Conservation (phyloP, 1,140 invertebrate genomes). For the Frieseomelitta varia region DNA sequence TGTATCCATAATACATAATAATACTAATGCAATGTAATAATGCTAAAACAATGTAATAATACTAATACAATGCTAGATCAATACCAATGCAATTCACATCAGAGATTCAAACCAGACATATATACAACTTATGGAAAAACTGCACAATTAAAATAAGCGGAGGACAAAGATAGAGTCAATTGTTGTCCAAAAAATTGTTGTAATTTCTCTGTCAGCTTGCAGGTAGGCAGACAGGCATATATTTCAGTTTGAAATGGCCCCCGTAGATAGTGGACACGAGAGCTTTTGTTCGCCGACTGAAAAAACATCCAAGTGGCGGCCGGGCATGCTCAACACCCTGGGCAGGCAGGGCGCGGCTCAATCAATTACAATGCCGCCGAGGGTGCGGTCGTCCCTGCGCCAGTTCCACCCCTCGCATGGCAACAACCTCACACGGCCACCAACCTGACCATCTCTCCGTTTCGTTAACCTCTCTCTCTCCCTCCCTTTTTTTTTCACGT, state of each 20-base stretch:
- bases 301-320: slow-evolving; percentile 54
- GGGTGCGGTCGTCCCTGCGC: slow-evolving; percentile 72
- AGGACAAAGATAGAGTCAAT: too few species aligned
- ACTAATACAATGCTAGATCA: too few species aligned
- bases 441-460: background rate
- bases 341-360: slow-evolving; percentile 73
- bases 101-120: too few species aligned
- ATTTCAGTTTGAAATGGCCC: background rate
- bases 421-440: slow-evolving; percentile 69
- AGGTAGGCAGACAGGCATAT: too few species aligned
- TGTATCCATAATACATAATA: too few species aligned
- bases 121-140: too few species aligned
- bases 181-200: background rate
- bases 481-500: background rate
- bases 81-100: too few species aligned
- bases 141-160: too few species aligned
- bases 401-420: slow-evolving; percentile 73
- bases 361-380: slow-evolving; percentile 75
- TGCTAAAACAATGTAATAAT: too few species aligned
- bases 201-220: background rate
- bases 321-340: slow-evolving; percentile 69
- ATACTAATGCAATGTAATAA: too few species aligned
- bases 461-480: too few species aligned
- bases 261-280: background rate
- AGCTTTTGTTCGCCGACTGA: slow-evolving; percentile 49